Percentiles rank a stretch among this genome's conserved stretches.
These are phyloP conservation scores for Melanotus villosus DNA, from an alignment of 2,888 invertebrate genomes.

Conservation along the genomic window DNA sequence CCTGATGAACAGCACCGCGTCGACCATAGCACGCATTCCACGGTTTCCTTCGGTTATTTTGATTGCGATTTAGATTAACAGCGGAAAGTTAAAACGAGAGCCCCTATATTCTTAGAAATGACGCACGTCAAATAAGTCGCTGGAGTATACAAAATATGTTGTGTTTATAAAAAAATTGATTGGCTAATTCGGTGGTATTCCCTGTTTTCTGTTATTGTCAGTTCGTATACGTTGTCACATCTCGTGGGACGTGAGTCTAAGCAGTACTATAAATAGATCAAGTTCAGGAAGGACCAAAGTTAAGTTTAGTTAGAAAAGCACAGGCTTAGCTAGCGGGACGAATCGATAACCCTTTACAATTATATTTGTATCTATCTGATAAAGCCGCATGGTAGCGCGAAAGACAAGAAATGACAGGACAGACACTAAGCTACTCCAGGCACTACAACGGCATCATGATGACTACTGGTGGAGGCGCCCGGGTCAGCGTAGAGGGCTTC, in stretches of 20 bases:
- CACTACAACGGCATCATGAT: conserved; percentile 59
- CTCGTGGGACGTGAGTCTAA: neutral
- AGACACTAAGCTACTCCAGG: conserved; percentile 58
- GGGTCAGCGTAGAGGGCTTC: conserved; percentile 55
- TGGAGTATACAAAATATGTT: conserved; percentile 23
- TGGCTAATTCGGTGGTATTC: conserved; percentile 53
- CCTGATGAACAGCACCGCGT: conserved; percentile 40
- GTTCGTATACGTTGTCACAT: conserved; percentile 50
- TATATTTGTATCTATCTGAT: conserved; percentile 14
- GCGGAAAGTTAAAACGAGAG: conserved; percentile 10
- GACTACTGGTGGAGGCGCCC: conserved; percentile 54
- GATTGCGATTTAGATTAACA: conserved; percentile 39
- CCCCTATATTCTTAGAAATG: neutral
- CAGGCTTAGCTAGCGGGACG: conserved; percentile 1
- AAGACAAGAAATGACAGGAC: conserved; percentile 50
- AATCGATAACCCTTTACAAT: conserved; percentile 4
- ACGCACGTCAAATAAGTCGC: conserved; percentile 46
- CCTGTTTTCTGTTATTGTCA: conserved; percentile 57
- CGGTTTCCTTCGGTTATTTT: conserved; percentile 47
- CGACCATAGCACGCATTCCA: conserved; percentile 37
- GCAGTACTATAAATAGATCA: neutral
- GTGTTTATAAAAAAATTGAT: conserved; percentile 21
- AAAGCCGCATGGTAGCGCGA: conserved; percentile 47
- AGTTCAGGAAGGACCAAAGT: neutral
- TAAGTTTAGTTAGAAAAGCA: neutral